Evolutionary conservation across 2,797 vertebrate genomes (phyloP), one percentile per base, ranked within the genome.

Genomic region (Taenioides sp.): DNA sequence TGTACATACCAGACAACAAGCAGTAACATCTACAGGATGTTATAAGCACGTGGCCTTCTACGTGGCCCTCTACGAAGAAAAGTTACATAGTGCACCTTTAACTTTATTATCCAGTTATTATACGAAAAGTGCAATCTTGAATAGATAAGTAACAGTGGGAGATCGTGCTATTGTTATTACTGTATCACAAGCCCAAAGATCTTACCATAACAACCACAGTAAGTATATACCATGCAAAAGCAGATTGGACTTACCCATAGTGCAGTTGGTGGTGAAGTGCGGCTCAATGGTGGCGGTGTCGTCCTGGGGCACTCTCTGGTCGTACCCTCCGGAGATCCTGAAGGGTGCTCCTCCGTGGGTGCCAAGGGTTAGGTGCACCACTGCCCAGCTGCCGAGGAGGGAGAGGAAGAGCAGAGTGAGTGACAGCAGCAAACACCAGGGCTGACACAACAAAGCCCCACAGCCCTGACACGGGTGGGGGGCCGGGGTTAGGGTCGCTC

Each of bases 381-480:
- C 90, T 0, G 92, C 93, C 94, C 94, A 95, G 92, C 94, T 95
- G 92, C 92, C 92, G 68, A 95, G 92, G 72, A 95, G 92, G 94
- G 86, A 95, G 71, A 94, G 88, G 86, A 94, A 86, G 87, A 95
- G 89, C 40, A 94, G 80, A 75, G 88, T 92, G 57, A 95, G 83
- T 67, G 89, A n/a, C 55, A 94, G 67, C 67, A 93, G 60, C 72
- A 92, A 86, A 78, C 87, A 87, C 74, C 90, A 87, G 0, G 88
- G 91, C 72, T 80, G 88, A 76, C 85, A 90, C 55, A 89, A 64
- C 65, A 72, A 64, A 40, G 70, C 67, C 57, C 71, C 68, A 49
- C 73, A 83, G 11, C 80, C 55, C 5, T 74, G 69, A 31, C 88
- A 85, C 59, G 70, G 52, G 69, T 50, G 70, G 27, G 89, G 85